These are phyloP conservation scores for Bedellia somnulentella DNA, from an alignment of 2,888 invertebrate genomes.

Conservation along the genomic window DNA sequence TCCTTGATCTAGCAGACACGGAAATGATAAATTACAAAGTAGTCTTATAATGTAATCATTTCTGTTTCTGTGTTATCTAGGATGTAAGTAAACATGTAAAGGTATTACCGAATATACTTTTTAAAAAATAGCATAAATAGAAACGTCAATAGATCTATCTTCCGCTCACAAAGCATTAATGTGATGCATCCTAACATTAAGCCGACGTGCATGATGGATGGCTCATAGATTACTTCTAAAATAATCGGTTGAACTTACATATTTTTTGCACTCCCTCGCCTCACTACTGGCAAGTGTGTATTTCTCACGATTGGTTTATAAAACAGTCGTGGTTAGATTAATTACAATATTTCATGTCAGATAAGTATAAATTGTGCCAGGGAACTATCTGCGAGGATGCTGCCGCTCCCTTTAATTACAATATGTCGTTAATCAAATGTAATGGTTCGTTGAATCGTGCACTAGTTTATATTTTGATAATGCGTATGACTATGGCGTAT, in stretches of 20 bases:
- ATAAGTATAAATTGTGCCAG: slow-evolving; percentile 50
- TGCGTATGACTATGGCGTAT: too few species aligned
- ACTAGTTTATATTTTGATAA: too few species aligned
- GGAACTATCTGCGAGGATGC: slow-evolving; percentile 25
- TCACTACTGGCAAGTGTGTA: slow-evolving; percentile 27
- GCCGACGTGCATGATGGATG: slow-evolving; percentile 44
- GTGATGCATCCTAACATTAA: slow-evolving; percentile 40
- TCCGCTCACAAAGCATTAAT: neutral
- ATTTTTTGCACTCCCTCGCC: slow-evolving; percentile 30
- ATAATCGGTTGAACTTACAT: slow-evolving; percentile 16
- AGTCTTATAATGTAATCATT: too few species aligned
- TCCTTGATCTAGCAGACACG: too few species aligned
- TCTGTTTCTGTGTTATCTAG: too few species aligned
- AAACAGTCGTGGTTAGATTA: slow-evolving; percentile 46
- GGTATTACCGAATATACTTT: too few species aligned
- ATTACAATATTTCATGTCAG: slow-evolving; percentile 54
- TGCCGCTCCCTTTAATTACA: slow-evolving; percentile 48
- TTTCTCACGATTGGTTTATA: slow-evolving; percentile 40
- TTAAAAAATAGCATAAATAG: too few species aligned
- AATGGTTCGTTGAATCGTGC: too few species aligned
- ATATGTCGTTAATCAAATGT: slow-evolving; percentile 41
- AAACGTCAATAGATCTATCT: too few species aligned
- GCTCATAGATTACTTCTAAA: slow-evolving; percentile 17
- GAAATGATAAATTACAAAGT: too few species aligned
- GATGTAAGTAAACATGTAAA: too few species aligned